Percentiles rank a stretch among this genome's conserved stretches.
These are phyloP conservation scores for Silurus asotus DNA, from an alignment of 2,113 vertebrate genomes.

Conservation along the genomic window DNA sequence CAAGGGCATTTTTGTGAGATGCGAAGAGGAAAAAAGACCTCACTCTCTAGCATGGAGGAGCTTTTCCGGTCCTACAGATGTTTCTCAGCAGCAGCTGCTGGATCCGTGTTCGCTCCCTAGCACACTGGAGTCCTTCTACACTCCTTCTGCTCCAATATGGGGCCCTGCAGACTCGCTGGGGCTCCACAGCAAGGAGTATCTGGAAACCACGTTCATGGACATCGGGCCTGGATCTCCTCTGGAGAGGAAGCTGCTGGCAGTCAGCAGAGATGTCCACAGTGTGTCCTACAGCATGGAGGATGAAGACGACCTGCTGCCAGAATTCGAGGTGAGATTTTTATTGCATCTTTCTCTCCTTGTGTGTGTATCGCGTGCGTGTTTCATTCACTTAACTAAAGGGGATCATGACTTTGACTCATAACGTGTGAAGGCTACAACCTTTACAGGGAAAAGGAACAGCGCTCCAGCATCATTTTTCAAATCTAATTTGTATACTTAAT, in stretches of 20 bases:
- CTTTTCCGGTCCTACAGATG: slow-evolving; percentile 65
- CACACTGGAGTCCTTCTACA: slow-evolving; percentile 71
- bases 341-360: background rate
- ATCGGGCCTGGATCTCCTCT: slow-evolving; percentile 68
- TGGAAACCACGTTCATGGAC: slow-evolving; percentile 80
- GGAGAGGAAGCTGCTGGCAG: slow-evolving; percentile 74
- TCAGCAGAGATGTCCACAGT: slow-evolving; percentile 71
- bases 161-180: slow-evolving; percentile 65
- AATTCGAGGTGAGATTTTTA: slow-evolving; percentile 68
- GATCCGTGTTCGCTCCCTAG: slow-evolving; percentile 72
- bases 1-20: slow-evolving; percentile 68
- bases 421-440: background rate
- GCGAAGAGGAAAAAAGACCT: slow-evolving; percentile 70
- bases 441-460: background rate
- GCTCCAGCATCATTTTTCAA: background rate
- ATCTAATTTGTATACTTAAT: background rate
- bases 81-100: slow-evolving; percentile 72
- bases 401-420: background rate
- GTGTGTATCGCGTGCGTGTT: background rate
- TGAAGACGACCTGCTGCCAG: slow-evolving; percentile 75
- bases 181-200: slow-evolving; percentile 72
- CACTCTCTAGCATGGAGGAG: slow-evolving; percentile 69
- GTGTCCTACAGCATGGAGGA: slow-evolving; percentile 74
- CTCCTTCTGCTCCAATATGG: slow-evolving; percentile 67
- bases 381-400: background rate